phyloP scores from a whole-genome alignment of 2,113 vertebrate species.

The Ophthalmolycus amberensis region DNA sequence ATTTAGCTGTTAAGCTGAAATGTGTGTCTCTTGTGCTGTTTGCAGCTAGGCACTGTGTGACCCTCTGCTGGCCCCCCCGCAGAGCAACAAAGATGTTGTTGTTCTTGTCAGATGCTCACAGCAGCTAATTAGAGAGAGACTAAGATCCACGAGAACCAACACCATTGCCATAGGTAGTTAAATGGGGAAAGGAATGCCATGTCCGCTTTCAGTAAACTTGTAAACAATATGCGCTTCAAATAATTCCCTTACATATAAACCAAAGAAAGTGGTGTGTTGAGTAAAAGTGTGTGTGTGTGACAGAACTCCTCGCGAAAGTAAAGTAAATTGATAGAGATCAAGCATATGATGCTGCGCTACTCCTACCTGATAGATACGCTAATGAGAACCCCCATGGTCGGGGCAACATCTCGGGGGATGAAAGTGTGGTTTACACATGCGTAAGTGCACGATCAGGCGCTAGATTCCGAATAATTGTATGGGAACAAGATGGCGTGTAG shows the following conservation, averaged over 20 bases:
- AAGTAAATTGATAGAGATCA: constrained; percentile 56
- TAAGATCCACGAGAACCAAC: constrained; percentile 42
- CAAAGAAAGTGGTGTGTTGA: constrained; percentile 24
- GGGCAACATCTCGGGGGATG: constrained; percentile 43
- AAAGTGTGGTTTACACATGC: constrained; percentile 48
- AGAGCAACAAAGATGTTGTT: constrained; percentile 89
- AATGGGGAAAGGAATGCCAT: not conserved
- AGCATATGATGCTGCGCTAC: constrained; percentile 36
- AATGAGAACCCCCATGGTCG: constrained; percentile 54
- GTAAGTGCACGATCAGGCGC: constrained; percentile 8
- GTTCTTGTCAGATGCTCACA: constrained; percentile 86
- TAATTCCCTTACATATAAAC: constrained; percentile 23
- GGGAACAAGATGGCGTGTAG: constrained; percentile 21
- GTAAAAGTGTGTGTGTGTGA: constrained; percentile 26
- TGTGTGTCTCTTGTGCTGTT: constrained; percentile 48
- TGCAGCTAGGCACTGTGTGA: constrained; percentile 53
- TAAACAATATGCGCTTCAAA: constrained; percentile 52
- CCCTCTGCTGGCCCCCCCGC: constrained; percentile 70
- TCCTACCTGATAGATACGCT: constrained; percentile 48
- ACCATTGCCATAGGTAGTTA: constrained; percentile 32
- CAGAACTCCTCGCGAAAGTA: constrained; percentile 34
- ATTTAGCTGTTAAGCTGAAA: constrained; percentile 30
- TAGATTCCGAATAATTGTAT: constrained; percentile 38
- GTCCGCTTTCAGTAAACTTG: constrained; percentile 36
- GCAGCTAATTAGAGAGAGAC: constrained; percentile 89